Percentiles rank a stretch among this genome's conserved stretches.
Evolutionary conservation across 2,888 invertebrate genomes (phyloP).

Genomic region (Baronia brevicornis): DNA sequence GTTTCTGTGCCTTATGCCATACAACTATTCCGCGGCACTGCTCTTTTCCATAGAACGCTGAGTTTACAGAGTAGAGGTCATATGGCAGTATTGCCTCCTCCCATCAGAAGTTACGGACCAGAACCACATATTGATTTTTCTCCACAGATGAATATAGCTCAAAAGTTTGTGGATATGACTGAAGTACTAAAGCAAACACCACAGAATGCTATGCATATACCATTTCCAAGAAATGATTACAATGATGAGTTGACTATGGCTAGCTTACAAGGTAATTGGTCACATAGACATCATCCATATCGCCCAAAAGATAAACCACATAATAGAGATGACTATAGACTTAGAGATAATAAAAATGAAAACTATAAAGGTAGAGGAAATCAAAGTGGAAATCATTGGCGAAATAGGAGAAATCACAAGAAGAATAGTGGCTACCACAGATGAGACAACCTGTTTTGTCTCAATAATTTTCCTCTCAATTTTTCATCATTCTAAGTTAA

Average conservation of each 20-base stretch:
- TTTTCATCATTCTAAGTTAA: background rate
- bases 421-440: conserved; percentile 40
- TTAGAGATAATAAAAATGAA: conserved; percentile 23
- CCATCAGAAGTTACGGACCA: conserved; percentile 50
- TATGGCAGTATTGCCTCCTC: conserved; percentile 44
- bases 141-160: conserved; percentile 35
- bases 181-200: conserved; percentile 42
- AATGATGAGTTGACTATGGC: conserved; percentile 51
- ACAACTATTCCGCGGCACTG: conserved; percentile 82
- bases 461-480: background rate
- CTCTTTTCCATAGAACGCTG: conserved; percentile 78
- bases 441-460: conserved; percentile 22
- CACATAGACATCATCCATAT: conserved; percentile 62
- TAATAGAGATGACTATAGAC: conserved; percentile 29
- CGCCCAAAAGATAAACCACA: conserved; percentile 40
- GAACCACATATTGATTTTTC: conserved; percentile 41
- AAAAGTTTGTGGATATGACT: conserved; percentile 59
- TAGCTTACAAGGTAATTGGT: conserved; percentile 69
- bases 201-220: conserved; percentile 26
- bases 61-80: conserved; percentile 56
- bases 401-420: conserved; percentile 44
- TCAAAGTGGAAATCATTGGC: conserved; percentile 30
- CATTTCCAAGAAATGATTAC: conserved; percentile 31
- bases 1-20: conserved; percentile 86
- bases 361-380: conserved; percentile 28